Evolutionary conservation across 2,888 invertebrate species (phyloP).

Genomic region (Eristalis tenax): DNA sequence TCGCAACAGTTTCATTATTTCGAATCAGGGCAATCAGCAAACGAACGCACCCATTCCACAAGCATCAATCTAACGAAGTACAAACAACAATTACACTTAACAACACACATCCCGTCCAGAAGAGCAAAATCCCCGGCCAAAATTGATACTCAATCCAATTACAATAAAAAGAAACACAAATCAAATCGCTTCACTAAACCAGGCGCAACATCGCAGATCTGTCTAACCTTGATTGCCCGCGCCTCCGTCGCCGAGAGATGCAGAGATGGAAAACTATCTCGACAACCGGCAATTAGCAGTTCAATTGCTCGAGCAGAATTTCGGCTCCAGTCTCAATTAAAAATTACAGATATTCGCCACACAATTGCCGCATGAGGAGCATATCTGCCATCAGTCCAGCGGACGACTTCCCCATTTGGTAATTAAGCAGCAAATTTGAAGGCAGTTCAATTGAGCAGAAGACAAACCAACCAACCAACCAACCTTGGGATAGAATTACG

Average conservation of each 20-base stretch:
- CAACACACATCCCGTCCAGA: background rate
- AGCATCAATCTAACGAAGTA: background rate
- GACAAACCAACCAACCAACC: background rate
- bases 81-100: background rate
- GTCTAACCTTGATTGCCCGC: conserved; percentile 16
- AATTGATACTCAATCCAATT: background rate
- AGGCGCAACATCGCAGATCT: background rate
- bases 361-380: background rate
- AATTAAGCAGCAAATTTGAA: conserved; percentile 11
- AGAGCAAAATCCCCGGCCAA: background rate
- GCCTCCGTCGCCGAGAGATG: background rate
- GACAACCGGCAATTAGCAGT: conserved; percentile 22
- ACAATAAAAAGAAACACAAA: conserved; percentile 1
- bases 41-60: background rate
- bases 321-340: conserved; percentile 63
- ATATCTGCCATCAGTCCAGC: background rate
- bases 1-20: background rate
- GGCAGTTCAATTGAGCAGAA: conserved; percentile 44
- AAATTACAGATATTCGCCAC: conserved; percentile 28
- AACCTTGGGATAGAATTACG: conserved; percentile 56
- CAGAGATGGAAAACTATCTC: background rate
- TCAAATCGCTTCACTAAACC: conserved; percentile 13
- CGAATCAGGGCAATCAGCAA: background rate
- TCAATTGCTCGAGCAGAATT: conserved; percentile 54
- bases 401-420: background rate